Base-by-base conservation (phyloP, 1,140 invertebrate species). In the Diabrotica undecimpunctata region DNA sequence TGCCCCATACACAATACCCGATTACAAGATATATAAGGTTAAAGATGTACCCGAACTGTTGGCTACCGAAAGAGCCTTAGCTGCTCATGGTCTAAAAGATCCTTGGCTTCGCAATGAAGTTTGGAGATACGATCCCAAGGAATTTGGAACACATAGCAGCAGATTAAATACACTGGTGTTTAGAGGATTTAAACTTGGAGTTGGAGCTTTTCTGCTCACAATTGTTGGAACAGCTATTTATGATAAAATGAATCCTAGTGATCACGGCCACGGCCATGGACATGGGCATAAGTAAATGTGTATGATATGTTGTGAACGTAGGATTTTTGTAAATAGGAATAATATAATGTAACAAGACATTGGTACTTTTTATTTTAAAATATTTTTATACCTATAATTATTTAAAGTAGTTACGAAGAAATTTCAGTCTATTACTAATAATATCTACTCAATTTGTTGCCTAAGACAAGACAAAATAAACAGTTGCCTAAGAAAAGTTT, bases 101-200 rank as follows among this genome's bases (percentile, higher is more conserved):
- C 93, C 93, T 2, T 95, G 93, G 93, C 79, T 93, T 11, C 87
- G 90, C 72, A 94, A 94, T 81, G 85, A 93, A 80, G 90, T 89
- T 0, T 94, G 91, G 91, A 80, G 89, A 13, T 92, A 83, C 69
- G 70, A 87, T 72, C 77, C 77, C 52, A 81, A 83, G 46, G 73
- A 82, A 57, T 85, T 80, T 54, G 83, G 82, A 0, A 83, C 80
- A 0, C 68, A 72, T 41, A 60, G 51, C 0, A 35, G 72, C 3
- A 77, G 82, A 38, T n/a, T 62, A n/a, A 67, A 77, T 0, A 70
- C 64, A 5, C 70, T 80, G 0, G 73, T 87, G 14, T 83, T 84
- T 61, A 79, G 86, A 57, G 90, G 90, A 3, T 82, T 88, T 50
- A 82, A 80, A 69, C 75, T 81, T 35, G 91, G 89, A 7, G 72